Base-by-base conservation (phyloP, 2,797 vertebrate genomes). In the Schizopygopsis malacanthus region DNA sequence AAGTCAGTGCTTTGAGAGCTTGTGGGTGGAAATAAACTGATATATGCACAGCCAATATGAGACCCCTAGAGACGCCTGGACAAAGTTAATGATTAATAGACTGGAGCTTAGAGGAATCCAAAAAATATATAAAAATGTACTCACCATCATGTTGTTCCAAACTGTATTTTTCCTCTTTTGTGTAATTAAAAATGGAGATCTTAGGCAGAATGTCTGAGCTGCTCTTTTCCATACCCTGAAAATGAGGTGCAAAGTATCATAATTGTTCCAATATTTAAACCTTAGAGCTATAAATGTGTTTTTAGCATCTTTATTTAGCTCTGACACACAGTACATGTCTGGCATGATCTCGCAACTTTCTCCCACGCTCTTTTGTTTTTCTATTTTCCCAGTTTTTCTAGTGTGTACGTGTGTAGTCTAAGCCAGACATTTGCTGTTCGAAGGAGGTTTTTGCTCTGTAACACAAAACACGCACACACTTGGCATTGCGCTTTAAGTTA, bases 1-100 rank as follows among this genome's bases (percentile, higher is more conserved):
- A 79, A 71, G 63, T 79, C 83, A 72, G 37, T 33, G 37, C 73
- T 54, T 25, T 77, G 59, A 78, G 28, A 47, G 54, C 28, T 77
- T 84, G 56, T 41, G 65, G 70, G 65, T 79, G 76, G n/a, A 84
- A n/a, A 70, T 33, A 33, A 85, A 71, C 28, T 85, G 77, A 65
- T 72, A 70, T 56, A 84, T 61, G 70, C 76, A 63, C 20, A 72
- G 41, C 43, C 69, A 81, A 80, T 73, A 80, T 50, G 37, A 85
- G 28, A 50, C 41, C 69, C 28, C 52, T 22, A 39, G 77, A 85
- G 76, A 78, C 0, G 6, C 63, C 1, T 43, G 33, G 41, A 63
- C 52, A 41, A 63, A 73, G 13, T 41, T 33, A 22, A 73, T 39
- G 15, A 72, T 63, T 80, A 61, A 73, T 72, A 65, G 41, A 50